Evolutionary conservation across 2,888 invertebrate species (phyloP).

Genomic region (Macaria notata): DNA sequence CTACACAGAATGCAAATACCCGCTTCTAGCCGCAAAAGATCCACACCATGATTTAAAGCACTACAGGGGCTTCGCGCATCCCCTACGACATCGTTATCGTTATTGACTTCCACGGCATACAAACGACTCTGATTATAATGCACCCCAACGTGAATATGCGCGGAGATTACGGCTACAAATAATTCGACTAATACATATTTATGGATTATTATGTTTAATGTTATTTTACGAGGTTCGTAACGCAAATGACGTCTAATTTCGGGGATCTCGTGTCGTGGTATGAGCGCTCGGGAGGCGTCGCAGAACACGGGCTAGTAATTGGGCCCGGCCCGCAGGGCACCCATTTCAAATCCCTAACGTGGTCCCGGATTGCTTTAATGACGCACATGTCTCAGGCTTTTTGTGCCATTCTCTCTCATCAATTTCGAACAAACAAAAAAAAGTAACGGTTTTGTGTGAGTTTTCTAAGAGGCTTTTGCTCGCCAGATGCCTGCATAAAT

Average conservation of each 20-base stretch:
- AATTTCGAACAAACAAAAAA: constrained; percentile 24
- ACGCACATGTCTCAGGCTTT: constrained; percentile 61
- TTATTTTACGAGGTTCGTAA: constrained; percentile 24
- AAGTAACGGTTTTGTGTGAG: constrained; percentile 5
- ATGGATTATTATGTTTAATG: constrained; percentile 19
- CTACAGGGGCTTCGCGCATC: constrained; percentile 17
- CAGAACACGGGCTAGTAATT: constrained; percentile 62
- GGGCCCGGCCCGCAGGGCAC: constrained; percentile 58
- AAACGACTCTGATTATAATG: constrained; percentile 32
- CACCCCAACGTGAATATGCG: constrained; percentile 30
- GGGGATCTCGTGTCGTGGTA: constrained; percentile 28
- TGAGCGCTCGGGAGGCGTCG: constrained; percentile 34
- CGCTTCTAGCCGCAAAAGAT: constrained; percentile 26
- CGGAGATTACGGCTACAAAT: constrained; percentile 20
- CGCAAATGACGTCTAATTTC: constrained; percentile 34
- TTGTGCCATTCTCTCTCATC: constrained; percentile 48
- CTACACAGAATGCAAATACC: constrained; percentile 36
- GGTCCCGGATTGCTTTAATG: constrained; percentile 66
- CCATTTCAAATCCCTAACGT: constrained; percentile 62
- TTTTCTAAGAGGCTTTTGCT: background rate
- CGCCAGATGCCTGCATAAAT: background rate
- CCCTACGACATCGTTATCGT: constrained; percentile 28
- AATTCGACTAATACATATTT: constrained; percentile 23
- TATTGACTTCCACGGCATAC: constrained; percentile 33
- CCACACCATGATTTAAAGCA: constrained; percentile 31